Percentiles rank a stretch among this genome's conserved stretches.
Conservation (phyloP, 1,140 invertebrate genomes). For the Sycophila sp. region DNA sequence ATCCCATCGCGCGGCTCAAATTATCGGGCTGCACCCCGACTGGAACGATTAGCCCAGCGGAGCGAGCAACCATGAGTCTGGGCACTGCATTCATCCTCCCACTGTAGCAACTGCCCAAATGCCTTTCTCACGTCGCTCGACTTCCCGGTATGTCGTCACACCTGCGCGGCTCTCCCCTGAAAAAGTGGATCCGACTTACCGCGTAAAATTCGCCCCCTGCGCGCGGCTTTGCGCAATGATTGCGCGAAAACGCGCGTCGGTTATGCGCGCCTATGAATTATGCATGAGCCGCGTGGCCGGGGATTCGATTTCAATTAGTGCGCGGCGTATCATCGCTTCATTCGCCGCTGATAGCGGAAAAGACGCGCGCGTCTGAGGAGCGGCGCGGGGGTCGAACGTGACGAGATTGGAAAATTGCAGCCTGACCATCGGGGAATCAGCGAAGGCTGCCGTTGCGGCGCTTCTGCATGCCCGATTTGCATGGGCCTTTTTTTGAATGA, state of each 20-base stretch:
- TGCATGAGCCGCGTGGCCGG: slow-evolving; percentile 4
- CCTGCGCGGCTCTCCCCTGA: not conserved
- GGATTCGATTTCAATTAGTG: slow-evolving; percentile 31
- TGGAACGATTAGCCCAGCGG: too few relatives aligned
- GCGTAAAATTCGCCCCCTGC: not conserved
- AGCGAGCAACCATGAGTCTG: too few relatives aligned
- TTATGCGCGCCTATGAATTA: slow-evolving; percentile 14
- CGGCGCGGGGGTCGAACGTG: too few relatives aligned
- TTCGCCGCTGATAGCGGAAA: not conserved
- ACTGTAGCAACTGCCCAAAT: not conserved
- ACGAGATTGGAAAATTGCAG: too few relatives aligned
- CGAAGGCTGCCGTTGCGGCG: too few relatives aligned
- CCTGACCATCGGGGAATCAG: too few relatives aligned
- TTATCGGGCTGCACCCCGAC: too few relatives aligned
- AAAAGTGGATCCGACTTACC: not conserved
- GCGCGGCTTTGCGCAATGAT: not conserved
- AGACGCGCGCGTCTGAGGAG: too few relatives aligned
- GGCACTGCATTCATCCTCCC: not conserved
- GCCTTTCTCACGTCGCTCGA: not conserved
- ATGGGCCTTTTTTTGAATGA: too few relatives aligned
- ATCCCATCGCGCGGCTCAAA: too few relatives aligned
- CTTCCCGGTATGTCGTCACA: slow-evolving; percentile 1
- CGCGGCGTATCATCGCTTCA: not conserved
- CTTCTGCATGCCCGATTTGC: too few relatives aligned
- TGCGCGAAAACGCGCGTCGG: not conserved